phyloP scores from a whole-genome alignment of 2,888 invertebrate species.

The Aethes cnicana region DNA sequence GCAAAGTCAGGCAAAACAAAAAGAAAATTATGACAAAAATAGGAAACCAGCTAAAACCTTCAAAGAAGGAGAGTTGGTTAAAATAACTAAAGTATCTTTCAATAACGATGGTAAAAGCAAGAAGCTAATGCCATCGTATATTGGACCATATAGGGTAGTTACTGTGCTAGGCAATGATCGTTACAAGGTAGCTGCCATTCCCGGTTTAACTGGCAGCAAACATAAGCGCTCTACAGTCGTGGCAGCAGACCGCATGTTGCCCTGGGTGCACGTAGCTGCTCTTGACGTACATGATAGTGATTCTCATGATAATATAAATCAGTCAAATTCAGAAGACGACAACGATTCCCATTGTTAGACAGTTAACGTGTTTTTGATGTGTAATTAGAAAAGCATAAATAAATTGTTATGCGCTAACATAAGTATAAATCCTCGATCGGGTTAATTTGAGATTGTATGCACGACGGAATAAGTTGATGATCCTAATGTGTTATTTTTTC shows the following conservation, averaged over 20 bases:
- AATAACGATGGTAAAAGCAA: neutral
- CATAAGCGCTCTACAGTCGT: conserved; percentile 20
- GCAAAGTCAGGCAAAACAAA: neutral
- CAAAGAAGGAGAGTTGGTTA: neutral
- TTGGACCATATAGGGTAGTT: neutral
- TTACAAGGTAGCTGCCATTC: conserved; percentile 15
- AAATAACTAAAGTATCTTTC: neutral
- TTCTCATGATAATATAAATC: neutral
- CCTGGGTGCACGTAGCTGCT: conserved; percentile 25
- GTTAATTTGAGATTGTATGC: too few relatives aligned
- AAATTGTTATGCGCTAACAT: too few relatives aligned
- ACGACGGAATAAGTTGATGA: too few relatives aligned
- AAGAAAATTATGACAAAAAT: neutral
- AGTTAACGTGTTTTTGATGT: too few relatives aligned
- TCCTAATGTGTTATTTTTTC: too few relatives aligned
- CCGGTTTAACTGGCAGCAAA: conserved; percentile 17
- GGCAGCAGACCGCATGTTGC: conserved; percentile 24
- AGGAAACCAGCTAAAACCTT: neutral
- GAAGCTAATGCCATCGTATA: neutral
- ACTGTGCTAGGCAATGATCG: neutral
- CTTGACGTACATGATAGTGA: neutral
- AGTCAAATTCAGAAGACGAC: neutral
- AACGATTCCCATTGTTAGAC: too few relatives aligned
- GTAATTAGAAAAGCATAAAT: too few relatives aligned
- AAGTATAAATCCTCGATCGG: too few relatives aligned